These are phyloP conservation scores for Lanius ludovicianus DNA, from an alignment of 2,113 vertebrate genomes.

Conservation along the genomic window DNA sequence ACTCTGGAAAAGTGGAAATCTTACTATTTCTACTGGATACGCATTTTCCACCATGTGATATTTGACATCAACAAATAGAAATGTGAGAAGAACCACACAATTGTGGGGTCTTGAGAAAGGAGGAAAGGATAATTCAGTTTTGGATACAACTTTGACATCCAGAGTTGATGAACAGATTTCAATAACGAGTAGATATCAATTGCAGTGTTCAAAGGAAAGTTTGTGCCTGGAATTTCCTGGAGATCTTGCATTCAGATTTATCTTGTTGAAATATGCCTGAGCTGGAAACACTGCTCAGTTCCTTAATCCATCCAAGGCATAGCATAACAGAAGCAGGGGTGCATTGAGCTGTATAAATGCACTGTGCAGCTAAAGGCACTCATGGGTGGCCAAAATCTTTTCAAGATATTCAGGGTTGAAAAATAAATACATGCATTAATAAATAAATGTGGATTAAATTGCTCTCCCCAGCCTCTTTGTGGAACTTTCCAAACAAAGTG, in stretches of 20 bases:
- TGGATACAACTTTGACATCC: not conserved
- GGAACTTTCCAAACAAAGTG: not conserved
- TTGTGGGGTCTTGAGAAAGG: not conserved
- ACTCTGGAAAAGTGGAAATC: not conserved
- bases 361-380: not conserved
- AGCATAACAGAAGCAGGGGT: not conserved
- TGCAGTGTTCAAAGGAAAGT: not conserved
- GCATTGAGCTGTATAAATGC: not conserved
- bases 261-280: not conserved
- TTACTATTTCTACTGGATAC: not conserved
- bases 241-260: not conserved
- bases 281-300: not conserved
- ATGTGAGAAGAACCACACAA: not conserved
- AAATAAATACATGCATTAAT: conserved; percentile 4
- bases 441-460: conserved; percentile 16
- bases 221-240: not conserved
- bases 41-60: not conserved
- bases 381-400: not conserved
- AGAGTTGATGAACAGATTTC: not conserved
- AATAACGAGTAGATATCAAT: not conserved
- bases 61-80: not conserved
- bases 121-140: not conserved
- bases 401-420: not conserved
- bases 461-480: not conserved
- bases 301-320: not conserved